Conservation (phyloP, 2,113 vertebrate species). For the Dendropsophus ebraccatus region DNA sequence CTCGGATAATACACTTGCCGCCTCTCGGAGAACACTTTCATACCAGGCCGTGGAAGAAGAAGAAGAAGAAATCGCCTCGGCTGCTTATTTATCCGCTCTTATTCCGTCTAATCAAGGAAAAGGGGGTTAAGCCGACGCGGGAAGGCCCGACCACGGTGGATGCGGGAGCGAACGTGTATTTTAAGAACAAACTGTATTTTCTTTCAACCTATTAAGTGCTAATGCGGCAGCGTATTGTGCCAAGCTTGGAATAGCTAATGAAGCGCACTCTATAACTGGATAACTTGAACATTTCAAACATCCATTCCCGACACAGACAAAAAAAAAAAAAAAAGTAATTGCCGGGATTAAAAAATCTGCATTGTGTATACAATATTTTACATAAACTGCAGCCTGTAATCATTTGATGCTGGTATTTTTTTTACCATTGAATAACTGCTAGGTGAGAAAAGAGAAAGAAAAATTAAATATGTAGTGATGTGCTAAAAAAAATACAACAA, state of each 20-base stretch:
- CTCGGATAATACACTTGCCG: conserved; percentile 73
- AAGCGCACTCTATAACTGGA: neutral
- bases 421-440: conserved; percentile 9
- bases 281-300: conserved; percentile 29
- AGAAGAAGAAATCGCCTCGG: conserved; percentile 63
- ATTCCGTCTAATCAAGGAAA: neutral
- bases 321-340: conserved; percentile 18
- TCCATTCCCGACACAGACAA: neutral
- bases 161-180: conserved; percentile 13
- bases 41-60: conserved; percentile 70
- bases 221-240: conserved; percentile 17
- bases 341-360: conserved; percentile 32
- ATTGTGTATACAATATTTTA: conserved; percentile 38
- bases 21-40: conserved; percentile 75
- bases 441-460: neutral
- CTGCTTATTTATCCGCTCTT: conserved; percentile 55
- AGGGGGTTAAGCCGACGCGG: conserved; percentile 31
- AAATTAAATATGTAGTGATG: neutral
- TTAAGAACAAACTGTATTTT: conserved; percentile 43
- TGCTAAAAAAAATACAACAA: neutral
- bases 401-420: conserved; percentile 1
- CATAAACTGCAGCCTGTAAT: conserved; percentile 28
- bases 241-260: conserved; percentile 35
- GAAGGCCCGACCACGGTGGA: neutral
- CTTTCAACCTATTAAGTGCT: conserved; percentile 34